phyloP scores from a whole-genome alignment of 2,888 invertebrate species.

The Rotaria sp. region DNA sequence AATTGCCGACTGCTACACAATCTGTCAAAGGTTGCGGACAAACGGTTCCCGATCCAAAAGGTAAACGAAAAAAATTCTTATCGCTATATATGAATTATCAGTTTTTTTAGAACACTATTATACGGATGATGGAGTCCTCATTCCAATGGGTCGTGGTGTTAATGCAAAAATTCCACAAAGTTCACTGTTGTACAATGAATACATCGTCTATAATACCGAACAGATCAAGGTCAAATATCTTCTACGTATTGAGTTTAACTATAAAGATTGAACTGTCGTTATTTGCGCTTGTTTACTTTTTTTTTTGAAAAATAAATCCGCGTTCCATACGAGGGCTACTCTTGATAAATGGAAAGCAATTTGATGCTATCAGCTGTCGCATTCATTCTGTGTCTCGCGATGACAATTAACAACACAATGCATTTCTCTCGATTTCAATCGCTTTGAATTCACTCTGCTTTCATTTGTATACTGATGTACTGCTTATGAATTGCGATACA shows the following conservation, averaged over 20 bases:
- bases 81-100: neutral
- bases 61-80: neutral
- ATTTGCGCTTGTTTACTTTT: no score
- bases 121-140: constrained; percentile 62
- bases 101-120: constrained; percentile 53
- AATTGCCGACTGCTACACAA: constrained; percentile 73
- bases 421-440: no score
- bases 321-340: no score
- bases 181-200: constrained; percentile 78
- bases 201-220: constrained; percentile 57
- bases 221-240: constrained; percentile 58
- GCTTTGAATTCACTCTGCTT: no score
- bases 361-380: no score
- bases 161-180: constrained; percentile 46
- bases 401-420: no score
- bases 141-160: constrained; percentile 53
- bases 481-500: no score
- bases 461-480: no score
- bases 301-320: no score
- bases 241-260: constrained; percentile 55
- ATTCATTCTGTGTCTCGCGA: no score
- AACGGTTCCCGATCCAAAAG: constrained; percentile 72
- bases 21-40: constrained; percentile 77
- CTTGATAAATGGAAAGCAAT: no score
- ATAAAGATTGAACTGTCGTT: no score